Conservation (phyloP, 1,140 invertebrate genomes). For the Piezodorus guildinii region DNA sequence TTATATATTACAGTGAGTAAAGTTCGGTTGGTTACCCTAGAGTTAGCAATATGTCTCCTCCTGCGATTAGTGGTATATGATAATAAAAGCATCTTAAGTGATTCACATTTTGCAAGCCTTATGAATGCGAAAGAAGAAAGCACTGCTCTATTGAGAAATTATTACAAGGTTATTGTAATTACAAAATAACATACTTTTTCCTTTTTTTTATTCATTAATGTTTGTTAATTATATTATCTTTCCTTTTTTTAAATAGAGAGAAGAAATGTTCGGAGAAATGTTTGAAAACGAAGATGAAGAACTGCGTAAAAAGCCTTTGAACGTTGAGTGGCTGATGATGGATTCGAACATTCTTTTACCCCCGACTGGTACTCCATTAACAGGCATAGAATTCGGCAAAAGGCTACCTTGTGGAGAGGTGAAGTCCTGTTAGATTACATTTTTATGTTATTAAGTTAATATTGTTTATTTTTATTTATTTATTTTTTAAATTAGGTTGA, state of each 20-base stretch:
- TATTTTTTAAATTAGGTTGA: constrained; percentile 54
- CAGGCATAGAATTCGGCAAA: constrained; percentile 89
- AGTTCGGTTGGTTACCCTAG: constrained; percentile 84
- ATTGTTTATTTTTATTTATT: not conserved
- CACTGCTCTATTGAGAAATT: constrained; percentile 74
- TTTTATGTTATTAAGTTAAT: not conserved
- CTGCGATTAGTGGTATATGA: constrained; percentile 43
- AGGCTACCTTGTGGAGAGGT: constrained; percentile 91
- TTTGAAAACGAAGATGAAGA: constrained; percentile 97
- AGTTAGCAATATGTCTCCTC: constrained; percentile 72
- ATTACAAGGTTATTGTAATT: constrained; percentile 60
- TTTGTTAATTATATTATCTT: not conserved
- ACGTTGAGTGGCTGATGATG: constrained; percentile 88
- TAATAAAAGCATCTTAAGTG: constrained; percentile 42
- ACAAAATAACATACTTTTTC: not conserved
- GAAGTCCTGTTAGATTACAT: constrained; percentile 23
- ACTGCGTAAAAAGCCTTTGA: constrained; percentile 73
- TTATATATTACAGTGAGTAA: constrained; percentile 44
- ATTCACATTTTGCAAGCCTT: constrained; percentile 54
- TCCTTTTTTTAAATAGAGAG: constrained; percentile 51
- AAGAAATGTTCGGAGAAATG: constrained; percentile 97
- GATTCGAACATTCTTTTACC: constrained; percentile 92
- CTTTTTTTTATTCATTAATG: not conserved
- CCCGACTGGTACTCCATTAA: constrained; percentile 92
- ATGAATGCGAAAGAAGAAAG: constrained; percentile 76